Conservation (phyloP, 2,113 vertebrate genomes). For the Spermophilus dauricus region DNA sequence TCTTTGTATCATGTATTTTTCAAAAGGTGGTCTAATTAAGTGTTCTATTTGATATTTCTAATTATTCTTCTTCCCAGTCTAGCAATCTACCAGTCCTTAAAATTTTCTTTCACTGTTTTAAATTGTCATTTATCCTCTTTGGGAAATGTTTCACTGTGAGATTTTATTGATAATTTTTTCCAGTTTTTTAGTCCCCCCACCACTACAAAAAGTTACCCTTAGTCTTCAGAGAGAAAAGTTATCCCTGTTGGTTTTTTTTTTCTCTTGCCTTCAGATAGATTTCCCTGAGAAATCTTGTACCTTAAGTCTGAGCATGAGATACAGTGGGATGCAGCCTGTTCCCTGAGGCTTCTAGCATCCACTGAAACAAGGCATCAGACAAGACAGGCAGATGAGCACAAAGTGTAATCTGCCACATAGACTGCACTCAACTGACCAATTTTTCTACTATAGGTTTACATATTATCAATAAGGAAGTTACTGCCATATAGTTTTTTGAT, state of each 20-base stretch:
- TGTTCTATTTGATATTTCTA: neutral
- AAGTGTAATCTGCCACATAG: neutral
- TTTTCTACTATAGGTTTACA: neutral
- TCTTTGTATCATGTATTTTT: slow-evolving; percentile 4
- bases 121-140: neutral
- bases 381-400: neutral
- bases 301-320: neutral
- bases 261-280: too few species aligned
- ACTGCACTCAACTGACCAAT: neutral
- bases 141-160: neutral
- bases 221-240: slow-evolving; percentile 35
- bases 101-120: neutral
- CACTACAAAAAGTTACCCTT: neutral
- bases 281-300: neutral
- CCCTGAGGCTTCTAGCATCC: neutral
- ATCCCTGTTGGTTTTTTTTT: neutral
- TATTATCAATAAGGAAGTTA: neutral
- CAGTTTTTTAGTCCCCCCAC: neutral
- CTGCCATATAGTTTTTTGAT: neutral
- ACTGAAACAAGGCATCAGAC: neutral
- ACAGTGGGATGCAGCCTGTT: neutral
- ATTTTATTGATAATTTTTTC: neutral
- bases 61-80: neutral
- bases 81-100: neutral
- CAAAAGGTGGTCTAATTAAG: neutral